Percentiles rank a stretch among this genome's conserved stretches.
phyloP scores from a whole-genome alignment of 2,888 invertebrate species.

The Nebria salina region DNA sequence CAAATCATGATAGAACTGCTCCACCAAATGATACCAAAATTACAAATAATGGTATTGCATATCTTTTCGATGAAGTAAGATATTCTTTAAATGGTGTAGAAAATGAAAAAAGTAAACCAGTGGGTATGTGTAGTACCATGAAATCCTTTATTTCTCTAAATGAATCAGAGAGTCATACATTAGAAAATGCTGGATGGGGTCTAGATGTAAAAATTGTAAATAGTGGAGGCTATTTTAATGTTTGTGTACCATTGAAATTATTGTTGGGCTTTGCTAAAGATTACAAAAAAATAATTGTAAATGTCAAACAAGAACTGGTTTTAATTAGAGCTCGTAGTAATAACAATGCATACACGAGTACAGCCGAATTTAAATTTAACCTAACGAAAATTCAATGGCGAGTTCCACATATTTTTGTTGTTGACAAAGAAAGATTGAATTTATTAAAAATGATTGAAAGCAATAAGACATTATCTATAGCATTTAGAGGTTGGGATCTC shows the following conservation, averaged over 20 bases:
- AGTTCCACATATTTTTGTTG: too few relatives aligned
- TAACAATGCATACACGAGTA: slow-evolving; percentile 51
- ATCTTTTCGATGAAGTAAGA: slow-evolving; percentile 56
- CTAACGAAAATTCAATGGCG: slow-evolving; percentile 42
- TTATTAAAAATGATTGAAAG: too few relatives aligned
- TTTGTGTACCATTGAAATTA: slow-evolving; percentile 17
- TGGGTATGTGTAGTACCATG: slow-evolving; percentile 55
- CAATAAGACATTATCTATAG: too few relatives aligned
- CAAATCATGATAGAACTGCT: neutral
- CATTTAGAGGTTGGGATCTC: slow-evolving; percentile 55
- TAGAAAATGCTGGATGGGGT: slow-evolving; percentile 53
- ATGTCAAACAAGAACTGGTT: slow-evolving; percentile 58
- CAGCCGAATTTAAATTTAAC: slow-evolving; percentile 36
- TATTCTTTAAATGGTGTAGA: slow-evolving; percentile 57
- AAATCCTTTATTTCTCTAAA: slow-evolving; percentile 57
- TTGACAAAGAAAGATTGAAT: too few relatives aligned
- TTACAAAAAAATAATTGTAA: slow-evolving; percentile 57
- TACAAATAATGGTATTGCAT: slow-evolving; percentile 47
- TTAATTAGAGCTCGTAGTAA: slow-evolving; percentile 51
- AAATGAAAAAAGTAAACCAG: slow-evolving; percentile 55
- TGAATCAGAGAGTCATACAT: slow-evolving; percentile 50
- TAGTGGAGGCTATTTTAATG: too few relatives aligned
- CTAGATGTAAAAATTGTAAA: neutral
- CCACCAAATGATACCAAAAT: slow-evolving; percentile 18
- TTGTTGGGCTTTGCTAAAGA: slow-evolving; percentile 58